A percentile compares a stretch with the other conserved stretches of the same genome.
phyloP scores from a whole-genome alignment of 2,888 invertebrate genomes.

The Ligdia adustata region DNA sequence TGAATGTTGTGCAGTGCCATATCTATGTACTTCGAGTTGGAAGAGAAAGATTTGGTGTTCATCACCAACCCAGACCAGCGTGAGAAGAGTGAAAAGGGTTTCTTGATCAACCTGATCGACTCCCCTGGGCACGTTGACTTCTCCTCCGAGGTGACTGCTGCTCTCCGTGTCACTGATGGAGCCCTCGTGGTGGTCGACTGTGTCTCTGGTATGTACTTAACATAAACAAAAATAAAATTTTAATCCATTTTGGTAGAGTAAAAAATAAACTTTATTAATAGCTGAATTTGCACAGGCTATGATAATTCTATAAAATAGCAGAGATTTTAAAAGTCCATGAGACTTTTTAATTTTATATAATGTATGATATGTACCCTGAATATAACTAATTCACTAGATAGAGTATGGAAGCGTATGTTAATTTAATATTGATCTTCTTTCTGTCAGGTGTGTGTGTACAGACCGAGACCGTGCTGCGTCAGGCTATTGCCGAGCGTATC shows the following conservation, averaged over 20 bases:
- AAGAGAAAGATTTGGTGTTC: constrained; percentile 96
- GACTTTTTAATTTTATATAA: no score
- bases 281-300: no score
- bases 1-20: constrained; percentile 90
- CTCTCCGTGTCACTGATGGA: constrained; percentile 99
- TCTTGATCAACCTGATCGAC: constrained; percentile 99
- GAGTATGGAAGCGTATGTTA: no score
- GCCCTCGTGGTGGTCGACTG: constrained; percentile 99
- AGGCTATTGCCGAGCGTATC: constrained; percentile 99
- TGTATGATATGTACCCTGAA: no score
- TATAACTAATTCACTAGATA: no score
- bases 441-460: constrained; percentile 99
- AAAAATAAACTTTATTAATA: no score
- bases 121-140: constrained; percentile 99
- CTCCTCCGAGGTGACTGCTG: constrained; percentile 99
- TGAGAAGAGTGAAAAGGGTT: constrained; percentile 95
- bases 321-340: no score
- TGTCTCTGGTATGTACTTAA: constrained; percentile 92
- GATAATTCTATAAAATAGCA: no score
- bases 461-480: constrained; percentile 99
- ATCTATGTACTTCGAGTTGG: constrained; percentile 99
- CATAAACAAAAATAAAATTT: neutral
- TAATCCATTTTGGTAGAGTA: no score
- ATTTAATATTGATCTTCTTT: no score
- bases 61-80: constrained; percentile 96